These are phyloP conservation scores for Aythya fuligula DNA, from an alignment of 2,797 vertebrate genomes.

Conservation along the genomic window DNA sequence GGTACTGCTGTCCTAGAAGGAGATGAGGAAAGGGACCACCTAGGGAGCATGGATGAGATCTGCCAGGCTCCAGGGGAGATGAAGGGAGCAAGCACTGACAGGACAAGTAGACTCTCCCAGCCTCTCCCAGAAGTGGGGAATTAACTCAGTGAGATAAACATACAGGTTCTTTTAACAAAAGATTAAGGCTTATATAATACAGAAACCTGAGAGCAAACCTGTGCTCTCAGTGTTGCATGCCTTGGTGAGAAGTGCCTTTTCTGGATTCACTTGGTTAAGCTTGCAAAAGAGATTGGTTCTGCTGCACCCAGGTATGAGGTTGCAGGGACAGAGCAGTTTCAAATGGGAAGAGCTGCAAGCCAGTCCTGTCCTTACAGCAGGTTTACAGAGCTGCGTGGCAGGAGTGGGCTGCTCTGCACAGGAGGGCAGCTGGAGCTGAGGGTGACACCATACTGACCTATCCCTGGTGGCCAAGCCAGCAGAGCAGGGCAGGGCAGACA, in stretches of 20 bases:
- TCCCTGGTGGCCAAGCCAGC: not conserved
- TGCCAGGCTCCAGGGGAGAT: not conserved
- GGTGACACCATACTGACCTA: rapidly evolving
- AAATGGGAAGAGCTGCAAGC: not conserved
- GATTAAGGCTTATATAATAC: not conserved
- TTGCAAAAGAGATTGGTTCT: not conserved
- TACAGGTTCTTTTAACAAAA: rapidly evolving
- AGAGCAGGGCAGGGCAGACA: not conserved
- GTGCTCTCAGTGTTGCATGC: not conserved
- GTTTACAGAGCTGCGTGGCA: not conserved
- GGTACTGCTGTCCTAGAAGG: not conserved
- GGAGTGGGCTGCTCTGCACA: not conserved
- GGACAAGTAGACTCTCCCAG: not conserved
- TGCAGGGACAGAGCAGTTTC: not conserved
- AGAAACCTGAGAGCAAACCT: not conserved
- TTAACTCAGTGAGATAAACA: not conserved
- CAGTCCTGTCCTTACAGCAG: not conserved
- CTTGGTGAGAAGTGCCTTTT: not conserved
- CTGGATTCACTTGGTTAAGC: not conserved
- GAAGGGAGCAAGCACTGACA: not conserved
- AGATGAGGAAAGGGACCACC: not conserved
- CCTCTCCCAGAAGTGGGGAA: not conserved
- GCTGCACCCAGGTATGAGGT: rapidly evolving
- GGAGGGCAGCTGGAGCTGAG: not conserved
- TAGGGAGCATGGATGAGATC: not conserved